phyloP scores from a whole-genome alignment of 1,140 invertebrate species.

The Orchesella cincta region DNA sequence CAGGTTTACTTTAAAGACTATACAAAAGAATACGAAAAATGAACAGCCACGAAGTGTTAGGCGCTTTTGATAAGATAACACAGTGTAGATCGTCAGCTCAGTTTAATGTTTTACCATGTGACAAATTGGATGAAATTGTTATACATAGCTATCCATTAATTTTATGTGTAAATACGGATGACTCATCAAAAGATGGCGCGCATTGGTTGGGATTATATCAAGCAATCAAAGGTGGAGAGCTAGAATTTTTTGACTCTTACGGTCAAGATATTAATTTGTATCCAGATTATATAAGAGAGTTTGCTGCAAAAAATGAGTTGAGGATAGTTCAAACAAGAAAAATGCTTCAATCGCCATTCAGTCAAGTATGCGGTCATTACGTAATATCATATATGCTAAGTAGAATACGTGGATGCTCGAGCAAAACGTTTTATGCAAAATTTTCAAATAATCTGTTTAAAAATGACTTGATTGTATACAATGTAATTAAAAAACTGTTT shows the following conservation, averaged over 20 bases:
- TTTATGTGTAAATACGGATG: constrained; percentile 17
- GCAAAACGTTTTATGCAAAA: background rate
- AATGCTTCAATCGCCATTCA: background rate
- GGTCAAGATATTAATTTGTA: background rate
- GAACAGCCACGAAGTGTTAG: background rate
- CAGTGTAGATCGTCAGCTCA: background rate
- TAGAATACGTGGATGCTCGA: background rate
- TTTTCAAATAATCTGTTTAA: background rate
- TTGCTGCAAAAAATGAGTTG: background rate
- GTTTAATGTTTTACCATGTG: background rate
- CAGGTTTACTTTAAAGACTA: constrained; percentile 19
- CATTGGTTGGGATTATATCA: constrained; percentile 38
- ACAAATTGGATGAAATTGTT: background rate
- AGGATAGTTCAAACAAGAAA: background rate
- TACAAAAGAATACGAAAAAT: background rate
- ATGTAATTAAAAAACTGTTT: background rate
- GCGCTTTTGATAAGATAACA: background rate
- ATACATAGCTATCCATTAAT: background rate
- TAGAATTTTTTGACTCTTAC: constrained; percentile 1
- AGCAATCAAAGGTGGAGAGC: background rate
- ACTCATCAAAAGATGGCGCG: constrained; percentile 8
- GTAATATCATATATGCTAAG: background rate
- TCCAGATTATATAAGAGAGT: background rate
- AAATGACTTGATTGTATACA: background rate
- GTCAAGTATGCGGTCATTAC: background rate